Evolutionary conservation across 1,140 invertebrate species (phyloP).

Genomic region (Saccostrea glomerata): DNA sequence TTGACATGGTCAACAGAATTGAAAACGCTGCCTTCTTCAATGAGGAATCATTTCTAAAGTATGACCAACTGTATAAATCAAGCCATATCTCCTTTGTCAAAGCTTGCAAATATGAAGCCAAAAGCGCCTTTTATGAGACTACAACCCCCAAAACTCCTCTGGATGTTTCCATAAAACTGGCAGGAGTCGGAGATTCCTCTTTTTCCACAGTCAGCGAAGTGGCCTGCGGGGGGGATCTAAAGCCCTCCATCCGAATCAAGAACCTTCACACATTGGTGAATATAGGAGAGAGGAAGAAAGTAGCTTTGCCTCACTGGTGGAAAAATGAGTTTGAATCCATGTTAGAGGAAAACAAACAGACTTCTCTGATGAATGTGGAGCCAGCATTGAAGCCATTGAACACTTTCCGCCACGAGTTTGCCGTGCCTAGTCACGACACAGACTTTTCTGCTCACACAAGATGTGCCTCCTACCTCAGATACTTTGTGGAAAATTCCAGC

Average conservation of each 20-base stretch:
- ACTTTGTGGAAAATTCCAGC: conserved; percentile 67
- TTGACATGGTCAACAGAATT: conserved; percentile 68
- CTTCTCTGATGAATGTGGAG: conserved; percentile 40
- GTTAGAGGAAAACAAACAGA: conserved; percentile 12
- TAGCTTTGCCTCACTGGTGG: conserved; percentile 67
- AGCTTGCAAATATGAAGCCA: conserved; percentile 64
- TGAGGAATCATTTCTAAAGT: conserved; percentile 63
- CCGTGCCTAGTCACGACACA: conserved; percentile 65
- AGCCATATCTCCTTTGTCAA: conserved; percentile 63
- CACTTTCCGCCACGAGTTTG: conserved; percentile 57
- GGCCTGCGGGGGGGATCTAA: conserved; percentile 65
- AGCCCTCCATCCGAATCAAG: conserved; percentile 59
- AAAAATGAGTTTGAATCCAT: conserved; percentile 52
- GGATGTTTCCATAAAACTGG: conserved; percentile 58
- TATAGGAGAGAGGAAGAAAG: conserved; percentile 44
- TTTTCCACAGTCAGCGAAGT: conserved; percentile 62
- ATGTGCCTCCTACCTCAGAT: conserved; percentile 67
- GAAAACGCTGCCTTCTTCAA: conserved; percentile 66
- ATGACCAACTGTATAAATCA: conserved; percentile 54
- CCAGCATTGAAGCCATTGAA: conserved; percentile 42
- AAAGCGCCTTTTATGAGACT: conserved; percentile 65
- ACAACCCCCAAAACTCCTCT: conserved; percentile 68
- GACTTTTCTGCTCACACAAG: conserved; percentile 62
- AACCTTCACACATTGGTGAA: conserved; percentile 63
- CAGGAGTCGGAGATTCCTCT: conserved; percentile 62